Base-by-base conservation (phyloP, 2,113 vertebrate species). In the Leptocoma aspasia region DNA sequence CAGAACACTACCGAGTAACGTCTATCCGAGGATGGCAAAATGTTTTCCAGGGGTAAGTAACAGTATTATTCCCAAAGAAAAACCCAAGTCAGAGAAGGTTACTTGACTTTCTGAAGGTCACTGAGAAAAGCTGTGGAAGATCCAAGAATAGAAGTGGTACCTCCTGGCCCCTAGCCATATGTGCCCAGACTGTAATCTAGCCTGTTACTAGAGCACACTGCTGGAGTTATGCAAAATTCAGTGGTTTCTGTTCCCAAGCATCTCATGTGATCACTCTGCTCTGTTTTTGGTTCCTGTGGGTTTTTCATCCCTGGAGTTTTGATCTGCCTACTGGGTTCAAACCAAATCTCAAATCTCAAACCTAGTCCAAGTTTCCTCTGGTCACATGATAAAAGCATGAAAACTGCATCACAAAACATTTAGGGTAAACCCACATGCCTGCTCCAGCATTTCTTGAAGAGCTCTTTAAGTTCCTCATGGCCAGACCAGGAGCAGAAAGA, bases 141-240 rank as follows among this genome's bases (percentile, higher is more conserved):
- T 37, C 75, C 79, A 93, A 66, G 79, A 88, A 76, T 5, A 96
- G 71, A 86, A 83, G 64, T 33, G 41, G 30, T 80, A 70, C 60
- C 78, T 82, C 39, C 68, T 77, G 70, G 75, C 35, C 68, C 22
- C 24, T 24, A n/a, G 33, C 39, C 0, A 0, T 21, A 35, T 39
- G 42, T 9, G 68, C 50, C 63, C 59, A 88, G 63, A 35, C 39
- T 95, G 75, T 91, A 91, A 91, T 44, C 75, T 75, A 88, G 60
- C 33, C 76, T 78, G 71, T 78, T 88, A 90, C 68, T 66, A 70
- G 75, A 86, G 88, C 68, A 73, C 42, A 22, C 47, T 56, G 56
- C 33, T 86, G 44, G 54, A 94, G 64, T 82, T 92, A 64, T 71
- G 85, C 75, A 96, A 86, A 95, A 92, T 94, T 88, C 64, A 93